Evolutionary conservation across 2,113 vertebrate species (phyloP).

Genomic region (Nanger granti): DNA sequence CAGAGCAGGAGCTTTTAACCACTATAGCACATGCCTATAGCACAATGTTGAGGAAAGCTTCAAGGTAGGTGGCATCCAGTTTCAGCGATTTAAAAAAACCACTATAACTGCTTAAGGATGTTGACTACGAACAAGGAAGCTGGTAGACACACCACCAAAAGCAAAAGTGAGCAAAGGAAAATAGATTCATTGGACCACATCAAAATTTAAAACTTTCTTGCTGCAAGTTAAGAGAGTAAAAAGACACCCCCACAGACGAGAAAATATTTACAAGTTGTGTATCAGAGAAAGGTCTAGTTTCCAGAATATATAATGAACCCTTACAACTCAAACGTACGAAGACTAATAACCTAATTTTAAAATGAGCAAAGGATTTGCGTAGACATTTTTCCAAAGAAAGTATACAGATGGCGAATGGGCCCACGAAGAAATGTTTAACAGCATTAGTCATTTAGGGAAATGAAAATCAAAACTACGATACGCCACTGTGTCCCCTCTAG

Average conservation of each 20-base stretch:
- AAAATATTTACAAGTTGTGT: background rate
- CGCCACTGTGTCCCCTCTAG: background rate
- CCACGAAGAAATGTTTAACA: background rate
- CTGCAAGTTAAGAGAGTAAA: background rate
- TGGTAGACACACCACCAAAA: background rate
- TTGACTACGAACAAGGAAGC: no score
- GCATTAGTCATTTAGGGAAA: background rate
- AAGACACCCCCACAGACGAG: background rate
- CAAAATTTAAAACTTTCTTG: background rate
- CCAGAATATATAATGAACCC: background rate
- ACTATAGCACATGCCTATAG: background rate
- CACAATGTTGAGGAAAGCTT: background rate
- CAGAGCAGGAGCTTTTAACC: background rate
- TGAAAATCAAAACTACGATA: background rate
- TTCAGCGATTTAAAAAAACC: background rate
- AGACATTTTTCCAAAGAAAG: background rate
- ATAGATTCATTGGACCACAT: background rate
- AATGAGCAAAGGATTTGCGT: background rate
- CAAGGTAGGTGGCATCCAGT: background rate
- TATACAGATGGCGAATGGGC: background rate
- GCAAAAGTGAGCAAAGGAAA: background rate
- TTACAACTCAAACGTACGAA: background rate
- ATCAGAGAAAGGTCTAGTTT: background rate
- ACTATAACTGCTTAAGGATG: background rate
- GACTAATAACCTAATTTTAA: background rate